These are phyloP conservation scores for Sycobia sp. DNA, from an alignment of 1,140 invertebrate genomes.

Conservation along the genomic window DNA sequence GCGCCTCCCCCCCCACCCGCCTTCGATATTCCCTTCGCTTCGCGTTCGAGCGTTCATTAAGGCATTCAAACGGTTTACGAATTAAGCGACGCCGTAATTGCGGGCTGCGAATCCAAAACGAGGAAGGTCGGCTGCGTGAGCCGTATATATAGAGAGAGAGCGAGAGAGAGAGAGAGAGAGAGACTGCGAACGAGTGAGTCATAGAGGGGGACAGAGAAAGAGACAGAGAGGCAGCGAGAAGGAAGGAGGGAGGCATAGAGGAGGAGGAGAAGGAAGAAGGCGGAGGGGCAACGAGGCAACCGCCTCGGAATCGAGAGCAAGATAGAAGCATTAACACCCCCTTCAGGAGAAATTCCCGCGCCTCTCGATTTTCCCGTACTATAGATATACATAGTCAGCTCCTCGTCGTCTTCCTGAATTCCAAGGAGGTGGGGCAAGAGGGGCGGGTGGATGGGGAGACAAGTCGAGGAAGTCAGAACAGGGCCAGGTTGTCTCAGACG, in stretches of 20 bases:
- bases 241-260: neutral
- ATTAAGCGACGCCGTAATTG: constrained; percentile 46
- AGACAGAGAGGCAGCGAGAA: constrained; percentile 10
- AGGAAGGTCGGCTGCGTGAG: constrained; percentile 3
- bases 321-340: constrained; percentile 7
- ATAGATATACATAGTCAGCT: no score
- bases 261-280: no score
- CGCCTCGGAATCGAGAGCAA: no score
- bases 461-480: neutral
- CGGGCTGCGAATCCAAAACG: constrained; percentile 45
- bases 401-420: constrained; percentile 15
- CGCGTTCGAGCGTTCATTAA: constrained; percentile 43
- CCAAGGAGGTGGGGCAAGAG: neutral
- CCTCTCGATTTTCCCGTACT: constrained; percentile 5
- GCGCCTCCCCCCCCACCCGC: neutral
- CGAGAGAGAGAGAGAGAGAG: neutral
- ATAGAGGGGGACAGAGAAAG: neutral
- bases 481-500: constrained; percentile 18
- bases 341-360: constrained; percentile 12
- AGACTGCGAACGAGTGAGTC: neutral
- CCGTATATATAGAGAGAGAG: neutral
- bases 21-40: constrained; percentile 37
- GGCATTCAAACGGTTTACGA: constrained; percentile 47
- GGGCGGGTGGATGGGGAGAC: no score
- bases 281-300: no score